Evolutionary conservation across 2,113 vertebrate species (phyloP).

Genomic region (Heloderma charlesbogerti): DNA sequence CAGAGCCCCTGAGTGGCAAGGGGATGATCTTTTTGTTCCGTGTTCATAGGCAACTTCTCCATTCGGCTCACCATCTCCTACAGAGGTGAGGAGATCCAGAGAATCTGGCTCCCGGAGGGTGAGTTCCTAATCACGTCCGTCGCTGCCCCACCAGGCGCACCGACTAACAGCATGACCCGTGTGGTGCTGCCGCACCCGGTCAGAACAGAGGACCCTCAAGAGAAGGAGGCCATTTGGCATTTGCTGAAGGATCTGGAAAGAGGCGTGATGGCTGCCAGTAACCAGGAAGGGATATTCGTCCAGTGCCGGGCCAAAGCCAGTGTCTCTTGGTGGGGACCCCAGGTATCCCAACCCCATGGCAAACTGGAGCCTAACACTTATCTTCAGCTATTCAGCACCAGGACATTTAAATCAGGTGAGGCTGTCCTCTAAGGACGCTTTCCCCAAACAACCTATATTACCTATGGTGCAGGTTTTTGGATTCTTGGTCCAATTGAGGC

Average conservation of each 20-base stretch:
- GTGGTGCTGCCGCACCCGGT: conserved; percentile 62
- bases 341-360: conserved; percentile 34
- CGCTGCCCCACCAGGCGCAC: conserved; percentile 59
- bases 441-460: not conserved
- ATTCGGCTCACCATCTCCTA: conserved; percentile 81
- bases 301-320: conserved; percentile 79
- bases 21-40: not conserved
- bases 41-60: conserved; percentile 70
- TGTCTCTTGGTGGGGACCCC: conserved; percentile 85
- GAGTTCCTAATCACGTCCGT: conserved; percentile 45
- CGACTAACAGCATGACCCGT: conserved; percentile 50
- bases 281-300: conserved; percentile 80
- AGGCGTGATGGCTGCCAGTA: conserved; percentile 83
- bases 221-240: conserved; percentile 63
- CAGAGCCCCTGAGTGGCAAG: not conserved
- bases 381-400: conserved; percentile 81
- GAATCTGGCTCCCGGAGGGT: conserved; percentile 59
- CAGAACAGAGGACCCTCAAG: conserved; percentile 21
- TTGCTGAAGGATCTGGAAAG: conserved; percentile 83
- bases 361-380: conserved; percentile 81
- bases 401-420: conserved; percentile 82
- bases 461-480: too few relatives aligned
- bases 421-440: not conserved
- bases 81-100: conserved; percentile 62
- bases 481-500: too few relatives aligned